phyloP scores from a whole-genome alignment of 2,797 vertebrate species.

The Cyclura pinguis region DNA sequence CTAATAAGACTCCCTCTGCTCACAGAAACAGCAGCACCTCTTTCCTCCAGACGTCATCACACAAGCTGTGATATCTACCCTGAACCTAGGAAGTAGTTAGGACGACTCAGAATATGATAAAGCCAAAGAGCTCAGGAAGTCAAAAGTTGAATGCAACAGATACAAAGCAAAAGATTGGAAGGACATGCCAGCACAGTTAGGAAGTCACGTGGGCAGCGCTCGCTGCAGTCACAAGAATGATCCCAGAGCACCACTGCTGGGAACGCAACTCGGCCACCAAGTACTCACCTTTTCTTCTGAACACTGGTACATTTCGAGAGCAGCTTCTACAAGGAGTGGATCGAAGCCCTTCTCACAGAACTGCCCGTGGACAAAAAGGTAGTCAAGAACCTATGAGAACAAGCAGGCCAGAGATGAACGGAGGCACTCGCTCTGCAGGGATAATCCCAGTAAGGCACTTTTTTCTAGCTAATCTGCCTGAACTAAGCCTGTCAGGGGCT shows the following conservation, averaged over 20 bases:
- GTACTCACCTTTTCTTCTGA: slow-evolving; percentile 92
- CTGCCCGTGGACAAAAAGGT: slow-evolving; percentile 92
- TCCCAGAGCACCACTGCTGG: background rate
- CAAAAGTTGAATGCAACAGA: too few relatives aligned
- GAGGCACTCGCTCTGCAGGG: rapidly evolving
- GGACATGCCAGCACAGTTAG: background rate
- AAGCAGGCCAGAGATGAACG: background rate
- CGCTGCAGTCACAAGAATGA: background rate
- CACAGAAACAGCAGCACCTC: background rate
- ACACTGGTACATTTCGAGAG: slow-evolving; percentile 95
- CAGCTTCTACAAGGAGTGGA: slow-evolving; percentile 92
- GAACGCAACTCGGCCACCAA: rapidly evolving
- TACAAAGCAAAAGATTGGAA: background rate
- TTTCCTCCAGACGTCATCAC: background rate
- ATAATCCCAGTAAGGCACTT: rapidly evolving
- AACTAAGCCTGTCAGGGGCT: background rate
- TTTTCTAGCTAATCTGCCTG: background rate
- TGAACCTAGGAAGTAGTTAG: background rate
- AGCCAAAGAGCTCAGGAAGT: too few relatives aligned
- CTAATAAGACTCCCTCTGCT: background rate
- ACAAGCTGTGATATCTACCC: background rate
- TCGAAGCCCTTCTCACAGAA: slow-evolving; percentile 97
- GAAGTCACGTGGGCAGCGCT: background rate
- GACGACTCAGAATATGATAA: background rate
- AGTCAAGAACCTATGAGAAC: slow-evolving; percentile 91